Evolutionary conservation across 2,797 vertebrate species (phyloP), one percentile per base, ranked within the genome.

Genomic region (Megaceryle alcyon): DNA sequence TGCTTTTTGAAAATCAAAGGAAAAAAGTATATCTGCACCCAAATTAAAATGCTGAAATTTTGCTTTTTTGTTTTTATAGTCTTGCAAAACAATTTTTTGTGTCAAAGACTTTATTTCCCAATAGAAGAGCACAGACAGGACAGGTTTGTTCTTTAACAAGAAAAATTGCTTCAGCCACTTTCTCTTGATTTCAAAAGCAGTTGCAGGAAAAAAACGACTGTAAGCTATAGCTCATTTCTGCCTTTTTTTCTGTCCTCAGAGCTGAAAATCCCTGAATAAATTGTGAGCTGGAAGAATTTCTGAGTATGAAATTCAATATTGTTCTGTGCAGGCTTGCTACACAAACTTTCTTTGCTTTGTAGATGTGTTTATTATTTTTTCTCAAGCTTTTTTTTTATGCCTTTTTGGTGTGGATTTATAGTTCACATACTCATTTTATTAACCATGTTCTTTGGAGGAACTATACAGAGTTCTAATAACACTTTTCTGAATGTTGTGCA

Each of bases 241-340:
- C 91, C 70, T 41, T 41, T 41, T 48, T 92, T 96, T 96, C 90
- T 96, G 71, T 96, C 37, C 88, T 90, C 95, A 96, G 95, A 96
- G 95, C 83, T 96, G 92, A 96, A 96, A 95, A 83, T 82, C 64
- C 83, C 82, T 88, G 94, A 96, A 95, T 92, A 94, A 88, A 70
- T 41, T 92, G 80, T 97, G 92, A 96, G 41, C 94, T 92, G 90
- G 85, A 96, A 92, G 91, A 94, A 92, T 94, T 94, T 96, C 91
- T 93, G 95, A 96, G 94, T 96, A 94, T 94, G 96, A 97, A 90
- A 91, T 94, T 92, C 70, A 93, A 53, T 90, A 71, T 70, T 88
- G 48, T 86, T 82, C 81, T 94, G 90, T 94, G 88, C 86, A 91
- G 65, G 41, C 57, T 73, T 95, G 83, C 73, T 95, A 94, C 92